These are phyloP conservation scores for Amphibalanus amphitrite DNA, from an alignment of 1,140 invertebrate genomes.

Conservation along the genomic window DNA sequence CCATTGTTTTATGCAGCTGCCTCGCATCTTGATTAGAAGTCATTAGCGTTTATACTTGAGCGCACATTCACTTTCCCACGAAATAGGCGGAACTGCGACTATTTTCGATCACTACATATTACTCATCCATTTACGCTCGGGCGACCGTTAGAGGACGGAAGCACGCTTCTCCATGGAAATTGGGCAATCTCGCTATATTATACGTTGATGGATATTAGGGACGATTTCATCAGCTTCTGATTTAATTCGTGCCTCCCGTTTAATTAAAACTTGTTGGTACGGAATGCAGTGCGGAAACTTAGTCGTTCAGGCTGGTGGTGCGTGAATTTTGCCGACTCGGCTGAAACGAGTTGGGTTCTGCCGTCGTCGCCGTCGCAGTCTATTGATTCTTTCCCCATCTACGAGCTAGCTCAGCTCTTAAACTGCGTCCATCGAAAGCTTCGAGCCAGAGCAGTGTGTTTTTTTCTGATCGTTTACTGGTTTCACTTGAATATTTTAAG, in stretches of 20 bases:
- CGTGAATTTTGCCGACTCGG: too few species aligned
- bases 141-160: neutral
- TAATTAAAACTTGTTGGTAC: neutral
- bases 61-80: neutral
- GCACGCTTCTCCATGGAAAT: neutral
- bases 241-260: neutral
- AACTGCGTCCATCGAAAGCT: too few species aligned
- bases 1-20: neutral
- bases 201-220: neutral
- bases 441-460: too few species aligned
- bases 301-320: too few species aligned
- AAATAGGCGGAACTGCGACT: neutral
- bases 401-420: too few species aligned
- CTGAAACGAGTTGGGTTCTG: too few species aligned
- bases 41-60: neutral
- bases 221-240: neutral
- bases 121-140: neutral
- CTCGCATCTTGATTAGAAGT: neutral
- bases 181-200: neutral
- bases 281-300: neutral
- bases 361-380: too few species aligned
- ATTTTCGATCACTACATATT: neutral
- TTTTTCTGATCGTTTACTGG: too few species aligned
- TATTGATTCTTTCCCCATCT: too few species aligned
- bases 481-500: too few species aligned